These are phyloP conservation scores for Liasis olivaceus DNA, from an alignment of 2,797 vertebrate genomes.

Conservation along the genomic window DNA sequence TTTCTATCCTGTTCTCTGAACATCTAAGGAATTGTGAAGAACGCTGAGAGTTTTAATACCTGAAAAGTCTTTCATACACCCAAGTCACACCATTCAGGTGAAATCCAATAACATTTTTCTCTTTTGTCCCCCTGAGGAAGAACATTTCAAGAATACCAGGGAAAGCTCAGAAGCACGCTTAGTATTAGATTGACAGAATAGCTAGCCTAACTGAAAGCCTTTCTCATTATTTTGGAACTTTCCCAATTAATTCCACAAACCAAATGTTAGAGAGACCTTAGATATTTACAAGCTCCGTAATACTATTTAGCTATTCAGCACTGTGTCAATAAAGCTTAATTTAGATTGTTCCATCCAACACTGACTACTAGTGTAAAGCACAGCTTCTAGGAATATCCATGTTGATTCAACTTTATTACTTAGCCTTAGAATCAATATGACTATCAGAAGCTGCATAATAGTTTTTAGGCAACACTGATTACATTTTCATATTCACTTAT, in stretches of 20 bases:
- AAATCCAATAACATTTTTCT: not conserved
- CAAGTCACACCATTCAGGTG: not conserved
- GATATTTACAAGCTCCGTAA: constrained; percentile 4
- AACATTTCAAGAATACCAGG: not conserved
- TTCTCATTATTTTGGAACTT: constrained; percentile 39
- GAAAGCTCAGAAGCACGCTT: not conserved
- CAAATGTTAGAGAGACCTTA: constrained; percentile 22
- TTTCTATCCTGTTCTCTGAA: not conserved
- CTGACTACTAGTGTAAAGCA: not conserved
- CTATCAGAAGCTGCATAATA: not conserved
- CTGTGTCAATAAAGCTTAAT: constrained; percentile 24
- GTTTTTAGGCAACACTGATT: not conserved
- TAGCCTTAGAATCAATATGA: constrained; percentile 20
- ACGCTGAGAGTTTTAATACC: not conserved
- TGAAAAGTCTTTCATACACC: not conserved
- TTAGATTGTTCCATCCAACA: constrained; percentile 27
- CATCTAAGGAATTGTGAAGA: not conserved
- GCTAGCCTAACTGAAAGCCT: not conserved
- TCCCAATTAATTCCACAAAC: constrained; percentile 24
- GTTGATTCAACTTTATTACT: not conserved
- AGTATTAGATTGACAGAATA: not conserved
- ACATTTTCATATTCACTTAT: not conserved
- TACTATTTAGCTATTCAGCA: constrained; percentile 33
- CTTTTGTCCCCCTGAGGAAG: not conserved
- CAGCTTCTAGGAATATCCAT: not conserved